Evolutionary conservation across 2,888 invertebrate genomes (phyloP).

Genomic region (Cecidostiba fungosa): DNA sequence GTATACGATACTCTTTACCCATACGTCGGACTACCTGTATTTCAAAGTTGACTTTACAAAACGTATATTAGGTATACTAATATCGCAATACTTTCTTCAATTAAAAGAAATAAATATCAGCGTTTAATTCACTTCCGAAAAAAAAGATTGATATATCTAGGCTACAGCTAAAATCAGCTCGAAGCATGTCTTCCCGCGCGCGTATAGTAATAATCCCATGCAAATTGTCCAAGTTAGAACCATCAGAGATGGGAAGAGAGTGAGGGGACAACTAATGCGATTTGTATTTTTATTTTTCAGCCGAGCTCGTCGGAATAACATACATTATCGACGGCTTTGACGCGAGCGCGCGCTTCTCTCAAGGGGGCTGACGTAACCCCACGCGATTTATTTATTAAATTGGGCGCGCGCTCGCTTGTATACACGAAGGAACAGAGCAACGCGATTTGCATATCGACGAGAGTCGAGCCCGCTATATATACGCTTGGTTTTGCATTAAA

Average conservation of each 20-base stretch:
- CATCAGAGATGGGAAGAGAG: slow-evolving; percentile 67
- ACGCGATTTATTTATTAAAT: slow-evolving; percentile 72
- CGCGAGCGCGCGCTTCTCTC: slow-evolving; percentile 61
- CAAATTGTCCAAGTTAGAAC: slow-evolving; percentile 77
- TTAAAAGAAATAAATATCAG: neutral
- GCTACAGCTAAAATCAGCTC: too few relatives aligned
- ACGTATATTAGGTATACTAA: neutral
- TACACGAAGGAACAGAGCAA: neutral
- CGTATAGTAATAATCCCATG: slow-evolving; percentile 76
- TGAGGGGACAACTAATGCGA: slow-evolving; percentile 70
- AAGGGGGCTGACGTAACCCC: slow-evolving; percentile 64
- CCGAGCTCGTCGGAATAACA: slow-evolving; percentile 68
- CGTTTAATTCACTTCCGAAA: neutral
- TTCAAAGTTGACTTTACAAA: neutral
- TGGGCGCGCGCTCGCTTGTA: slow-evolving; percentile 31
- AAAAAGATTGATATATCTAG: too few relatives aligned
- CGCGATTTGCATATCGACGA: slow-evolving; percentile 58
- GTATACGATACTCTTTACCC: neutral
- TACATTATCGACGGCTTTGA: slow-evolving; percentile 75
- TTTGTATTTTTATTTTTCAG: slow-evolving; percentile 68
- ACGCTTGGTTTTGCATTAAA: slow-evolving; percentile 33
- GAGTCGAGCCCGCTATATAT: neutral
- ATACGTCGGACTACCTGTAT: neutral
- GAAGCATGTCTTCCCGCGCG: too few relatives aligned
- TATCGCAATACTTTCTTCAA: neutral